Evolutionary conservation across 2,113 vertebrate species (phyloP).

Genomic region (Natator depressus): DNA sequence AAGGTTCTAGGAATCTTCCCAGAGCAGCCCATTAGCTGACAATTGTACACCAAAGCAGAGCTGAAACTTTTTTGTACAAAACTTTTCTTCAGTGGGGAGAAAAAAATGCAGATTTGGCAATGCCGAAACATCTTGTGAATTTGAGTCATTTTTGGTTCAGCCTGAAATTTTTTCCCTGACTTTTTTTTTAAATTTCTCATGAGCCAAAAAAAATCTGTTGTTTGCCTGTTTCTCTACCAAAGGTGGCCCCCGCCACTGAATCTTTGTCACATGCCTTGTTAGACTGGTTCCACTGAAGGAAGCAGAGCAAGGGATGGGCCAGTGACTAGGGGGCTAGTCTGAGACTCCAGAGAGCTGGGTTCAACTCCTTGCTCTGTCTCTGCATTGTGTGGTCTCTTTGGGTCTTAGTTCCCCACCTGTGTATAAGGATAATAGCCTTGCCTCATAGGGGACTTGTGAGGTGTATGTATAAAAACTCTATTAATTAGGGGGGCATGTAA

Average conservation of each 20-base stretch:
- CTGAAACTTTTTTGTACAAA: background rate
- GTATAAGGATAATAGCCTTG: background rate
- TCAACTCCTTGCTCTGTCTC: too few relatives aligned
- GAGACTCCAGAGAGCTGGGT: too few relatives aligned
- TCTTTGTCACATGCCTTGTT: background rate
- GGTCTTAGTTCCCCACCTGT: background rate
- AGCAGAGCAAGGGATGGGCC: background rate
- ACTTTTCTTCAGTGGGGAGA: background rate
- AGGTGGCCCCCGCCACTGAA: too few relatives aligned
- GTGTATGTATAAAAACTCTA: background rate
- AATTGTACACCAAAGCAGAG: background rate
- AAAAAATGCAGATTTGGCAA: background rate
- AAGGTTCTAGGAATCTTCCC: background rate
- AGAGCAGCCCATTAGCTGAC: background rate
- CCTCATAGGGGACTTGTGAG: background rate
- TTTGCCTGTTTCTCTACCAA: background rate
- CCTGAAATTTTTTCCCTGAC: background rate
- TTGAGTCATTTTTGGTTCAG: background rate
- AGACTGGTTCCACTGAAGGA: background rate
- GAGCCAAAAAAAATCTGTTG: background rate
- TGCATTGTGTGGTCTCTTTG: background rate
- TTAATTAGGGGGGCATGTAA: background rate
- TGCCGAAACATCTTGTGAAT: background rate
- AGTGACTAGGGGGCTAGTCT: too few relatives aligned
- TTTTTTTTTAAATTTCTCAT: too few relatives aligned